A percentile compares a stretch with the other conserved stretches of the same genome.
These are phyloP conservation scores for Actinia equina DNA, from an alignment of 64 coral and sea anemone species.

Conservation along the genomic window DNA sequence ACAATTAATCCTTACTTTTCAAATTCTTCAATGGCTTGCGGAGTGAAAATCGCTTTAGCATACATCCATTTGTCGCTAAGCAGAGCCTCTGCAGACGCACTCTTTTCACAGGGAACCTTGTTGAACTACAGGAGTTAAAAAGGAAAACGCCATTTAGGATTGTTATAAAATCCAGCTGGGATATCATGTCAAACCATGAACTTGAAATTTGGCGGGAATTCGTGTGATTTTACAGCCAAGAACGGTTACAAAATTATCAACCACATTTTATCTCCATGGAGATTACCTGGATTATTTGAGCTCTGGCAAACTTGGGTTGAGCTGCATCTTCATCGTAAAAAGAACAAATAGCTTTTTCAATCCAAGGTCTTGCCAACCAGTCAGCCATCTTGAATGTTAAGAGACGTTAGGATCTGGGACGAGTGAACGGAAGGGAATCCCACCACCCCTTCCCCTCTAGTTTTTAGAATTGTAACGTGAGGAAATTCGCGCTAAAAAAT, in stretches of 20 bases:
- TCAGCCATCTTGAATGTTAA: conserved; percentile 5
- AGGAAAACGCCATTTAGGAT: not conserved
- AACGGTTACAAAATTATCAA: not conserved
- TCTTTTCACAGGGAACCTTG: not conserved
- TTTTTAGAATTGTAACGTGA: too few species aligned
- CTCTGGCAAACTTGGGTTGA: not conserved
- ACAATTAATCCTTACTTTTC: not conserved
- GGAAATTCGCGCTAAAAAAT: too few species aligned
- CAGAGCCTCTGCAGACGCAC: not conserved
- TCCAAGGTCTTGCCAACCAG: conserved; percentile 6
- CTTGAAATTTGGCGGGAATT: conserved; percentile 18
- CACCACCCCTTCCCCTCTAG: too few species aligned
- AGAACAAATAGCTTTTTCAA: conserved; percentile 6
- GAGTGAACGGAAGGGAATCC: not conserved
- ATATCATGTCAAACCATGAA: not conserved
- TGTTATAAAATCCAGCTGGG: too few species aligned
- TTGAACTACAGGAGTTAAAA: not conserved
- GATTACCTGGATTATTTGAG: conserved; percentile 19
- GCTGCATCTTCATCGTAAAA: conserved; percentile 1
- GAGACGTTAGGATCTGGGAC: not conserved
- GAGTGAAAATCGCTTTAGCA: not conserved
- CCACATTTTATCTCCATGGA: not conserved
- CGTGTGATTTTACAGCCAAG: not conserved
- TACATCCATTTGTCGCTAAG: conserved; percentile 23
- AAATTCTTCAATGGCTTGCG: not conserved